Conservation (phyloP, 2,113 vertebrate genomes). For the Halcyon malimbica region DNA sequence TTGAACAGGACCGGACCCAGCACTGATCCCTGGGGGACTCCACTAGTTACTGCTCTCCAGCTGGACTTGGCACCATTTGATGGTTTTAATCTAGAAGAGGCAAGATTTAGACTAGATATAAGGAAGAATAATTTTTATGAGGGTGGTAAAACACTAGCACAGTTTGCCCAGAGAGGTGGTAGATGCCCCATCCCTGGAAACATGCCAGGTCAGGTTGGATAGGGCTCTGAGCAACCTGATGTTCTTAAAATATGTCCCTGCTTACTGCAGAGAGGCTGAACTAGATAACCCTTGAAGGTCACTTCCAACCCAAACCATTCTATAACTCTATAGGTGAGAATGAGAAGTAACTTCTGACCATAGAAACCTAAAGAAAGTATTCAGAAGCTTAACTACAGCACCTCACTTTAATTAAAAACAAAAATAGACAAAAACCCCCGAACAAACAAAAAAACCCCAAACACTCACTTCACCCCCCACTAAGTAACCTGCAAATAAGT, state of each 20-base stretch:
- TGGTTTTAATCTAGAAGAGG: no score
- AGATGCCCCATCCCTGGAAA: not conserved
- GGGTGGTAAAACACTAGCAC: no score
- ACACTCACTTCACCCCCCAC: not conserved
- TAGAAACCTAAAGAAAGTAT: not conserved
- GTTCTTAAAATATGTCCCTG: not conserved
- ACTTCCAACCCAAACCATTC: not conserved
- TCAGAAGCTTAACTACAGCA: not conserved
- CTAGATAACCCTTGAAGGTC: not conserved
- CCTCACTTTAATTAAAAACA: not conserved
- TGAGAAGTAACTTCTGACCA: not conserved
- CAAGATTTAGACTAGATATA: no score
- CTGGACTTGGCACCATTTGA: no score
- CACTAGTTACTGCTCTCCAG: no score
- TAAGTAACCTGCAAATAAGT: not conserved
- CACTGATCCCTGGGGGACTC: no score
- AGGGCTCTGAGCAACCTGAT: not conserved
- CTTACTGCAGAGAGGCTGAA: not conserved
- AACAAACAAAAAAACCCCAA: no score
- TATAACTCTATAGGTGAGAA: not conserved
- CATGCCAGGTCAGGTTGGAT: not conserved
- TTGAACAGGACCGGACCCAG: no score
- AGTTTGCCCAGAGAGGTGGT: no score
- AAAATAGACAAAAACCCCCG: no score
- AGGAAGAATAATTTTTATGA: no score